These are phyloP conservation scores for Epinephelus coioides DNA, from an alignment of 2,797 vertebrate species.

Conservation along the genomic window DNA sequence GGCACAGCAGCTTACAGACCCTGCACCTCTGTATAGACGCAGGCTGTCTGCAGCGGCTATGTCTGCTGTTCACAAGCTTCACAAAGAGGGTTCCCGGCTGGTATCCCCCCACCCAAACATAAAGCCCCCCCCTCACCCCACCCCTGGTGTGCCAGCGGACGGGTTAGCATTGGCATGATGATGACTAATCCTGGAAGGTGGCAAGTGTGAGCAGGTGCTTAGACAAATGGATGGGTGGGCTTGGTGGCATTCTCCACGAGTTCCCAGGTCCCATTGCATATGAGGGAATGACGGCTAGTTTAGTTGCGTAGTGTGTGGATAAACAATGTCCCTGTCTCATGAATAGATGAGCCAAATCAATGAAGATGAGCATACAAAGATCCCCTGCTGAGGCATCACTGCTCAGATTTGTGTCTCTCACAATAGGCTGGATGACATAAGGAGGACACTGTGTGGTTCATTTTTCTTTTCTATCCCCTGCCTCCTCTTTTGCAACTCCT, in stretches of 20 bases:
- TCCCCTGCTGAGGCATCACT: constrained; percentile 87
- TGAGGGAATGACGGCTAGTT: constrained; percentile 73
- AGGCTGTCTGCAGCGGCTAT: constrained; percentile 68
- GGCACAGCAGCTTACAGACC: constrained; percentile 83
- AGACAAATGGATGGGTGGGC: constrained; percentile 75
- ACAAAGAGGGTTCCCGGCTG: constrained; percentile 76
- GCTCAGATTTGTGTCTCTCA: constrained; percentile 87
- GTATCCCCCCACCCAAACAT: constrained; percentile 57
- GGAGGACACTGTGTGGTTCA: constrained; percentile 86
- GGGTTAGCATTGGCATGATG: constrained; percentile 75
- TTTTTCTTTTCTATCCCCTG: constrained; percentile 78
- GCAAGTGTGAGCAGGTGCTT: constrained; percentile 83
- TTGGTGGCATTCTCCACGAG: constrained; percentile 68
- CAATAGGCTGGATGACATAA: constrained; percentile 89
- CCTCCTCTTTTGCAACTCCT: constrained; percentile 70
- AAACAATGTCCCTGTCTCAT: constrained; percentile 85
- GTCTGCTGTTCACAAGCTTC: constrained; percentile 74
- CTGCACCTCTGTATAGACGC: constrained; percentile 77
- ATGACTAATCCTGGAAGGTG: constrained; percentile 82
- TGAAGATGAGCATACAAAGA: constrained; percentile 88
- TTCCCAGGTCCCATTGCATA: constrained; percentile 79
- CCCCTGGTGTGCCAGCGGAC: constrained; percentile 74
- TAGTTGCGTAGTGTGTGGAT: constrained; percentile 80
- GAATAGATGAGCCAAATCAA: constrained; percentile 89
- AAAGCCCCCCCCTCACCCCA: constrained; percentile 33